Evolutionary conservation across 2,888 invertebrate species (phyloP).

Genomic region (Spatulosminthurus flaviceps): DNA sequence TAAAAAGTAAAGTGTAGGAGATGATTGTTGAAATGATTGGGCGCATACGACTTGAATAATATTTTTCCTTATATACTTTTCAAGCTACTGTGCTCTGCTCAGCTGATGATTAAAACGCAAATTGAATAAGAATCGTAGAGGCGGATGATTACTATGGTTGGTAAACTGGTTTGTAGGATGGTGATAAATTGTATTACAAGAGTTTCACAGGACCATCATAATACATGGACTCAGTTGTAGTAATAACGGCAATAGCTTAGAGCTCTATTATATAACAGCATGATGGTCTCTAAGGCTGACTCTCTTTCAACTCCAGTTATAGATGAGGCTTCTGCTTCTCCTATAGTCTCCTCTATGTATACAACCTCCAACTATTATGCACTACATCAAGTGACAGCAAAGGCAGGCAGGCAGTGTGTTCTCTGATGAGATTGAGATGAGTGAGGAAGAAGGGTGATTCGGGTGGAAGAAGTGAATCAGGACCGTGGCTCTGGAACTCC

Average conservation of each 20-base stretch:
- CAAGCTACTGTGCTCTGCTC: conserved; percentile 21
- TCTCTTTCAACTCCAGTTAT: too few species aligned
- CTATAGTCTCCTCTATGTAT: too few species aligned
- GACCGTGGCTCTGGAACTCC: not conserved
- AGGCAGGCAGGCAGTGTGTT: not conserved
- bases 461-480: conserved; percentile 34
- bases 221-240: not conserved
- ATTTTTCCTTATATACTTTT: not conserved
- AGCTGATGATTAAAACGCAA: conserved; percentile 39
- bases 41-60: conserved; percentile 12
- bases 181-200: conserved; percentile 35
- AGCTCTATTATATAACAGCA: not conserved
- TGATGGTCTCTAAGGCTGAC: not conserved
- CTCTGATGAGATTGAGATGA: conserved; percentile 31
- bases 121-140: conserved; percentile 43
- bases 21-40: not conserved
- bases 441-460: conserved; percentile 30
- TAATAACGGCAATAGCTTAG: conserved; percentile 1
- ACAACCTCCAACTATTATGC: too few species aligned
- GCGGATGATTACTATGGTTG: conserved; percentile 38
- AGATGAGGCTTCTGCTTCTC: too few species aligned
- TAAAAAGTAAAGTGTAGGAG: not conserved
- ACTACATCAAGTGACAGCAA: too few species aligned
- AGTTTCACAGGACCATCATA: not conserved
- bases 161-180: conserved; percentile 44